Evolutionary conservation across 2,888 invertebrate genomes (phyloP).

Genomic region (Leucania comma): DNA sequence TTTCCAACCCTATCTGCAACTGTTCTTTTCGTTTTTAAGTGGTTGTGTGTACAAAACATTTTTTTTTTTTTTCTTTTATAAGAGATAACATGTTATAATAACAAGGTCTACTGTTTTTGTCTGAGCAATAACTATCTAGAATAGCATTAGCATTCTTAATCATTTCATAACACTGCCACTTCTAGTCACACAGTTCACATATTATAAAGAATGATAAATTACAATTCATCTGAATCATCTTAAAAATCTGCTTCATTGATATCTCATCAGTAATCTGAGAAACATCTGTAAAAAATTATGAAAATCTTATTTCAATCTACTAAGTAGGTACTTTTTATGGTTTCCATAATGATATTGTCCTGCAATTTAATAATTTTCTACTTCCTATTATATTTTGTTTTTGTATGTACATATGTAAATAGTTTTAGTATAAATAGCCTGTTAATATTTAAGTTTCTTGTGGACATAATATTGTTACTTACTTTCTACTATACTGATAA

Average conservation of each 20-base stretch:
- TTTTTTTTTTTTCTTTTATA: too few species aligned
- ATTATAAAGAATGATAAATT: neutral
- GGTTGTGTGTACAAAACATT: too few species aligned
- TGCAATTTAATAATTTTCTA: neutral
- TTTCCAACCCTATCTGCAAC: neutral
- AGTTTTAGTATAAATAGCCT: too few species aligned
- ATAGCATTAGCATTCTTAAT: conserved; percentile 7
- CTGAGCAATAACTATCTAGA: conserved; percentile 16
- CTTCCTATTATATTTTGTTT: neutral
- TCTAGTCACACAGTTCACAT: neutral
- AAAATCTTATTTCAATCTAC: conserved; percentile 37
- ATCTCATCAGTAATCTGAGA: neutral
- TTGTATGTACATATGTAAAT: too few species aligned
- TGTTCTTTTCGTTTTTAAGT: neutral
- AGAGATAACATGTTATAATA: neutral
- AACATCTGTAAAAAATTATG: neutral
- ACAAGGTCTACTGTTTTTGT: conserved; percentile 12
- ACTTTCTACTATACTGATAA: neutral
- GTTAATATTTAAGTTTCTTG: too few species aligned
- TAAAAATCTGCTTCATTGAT: too few species aligned
- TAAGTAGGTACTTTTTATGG: neutral
- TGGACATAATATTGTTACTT: too few species aligned
- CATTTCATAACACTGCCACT: conserved; percentile 24
- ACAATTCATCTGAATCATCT: neutral
- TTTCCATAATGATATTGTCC: neutral